Evolutionary conservation across 2,113 vertebrate species (phyloP).

Genomic region (Loxodonta africana): DNA sequence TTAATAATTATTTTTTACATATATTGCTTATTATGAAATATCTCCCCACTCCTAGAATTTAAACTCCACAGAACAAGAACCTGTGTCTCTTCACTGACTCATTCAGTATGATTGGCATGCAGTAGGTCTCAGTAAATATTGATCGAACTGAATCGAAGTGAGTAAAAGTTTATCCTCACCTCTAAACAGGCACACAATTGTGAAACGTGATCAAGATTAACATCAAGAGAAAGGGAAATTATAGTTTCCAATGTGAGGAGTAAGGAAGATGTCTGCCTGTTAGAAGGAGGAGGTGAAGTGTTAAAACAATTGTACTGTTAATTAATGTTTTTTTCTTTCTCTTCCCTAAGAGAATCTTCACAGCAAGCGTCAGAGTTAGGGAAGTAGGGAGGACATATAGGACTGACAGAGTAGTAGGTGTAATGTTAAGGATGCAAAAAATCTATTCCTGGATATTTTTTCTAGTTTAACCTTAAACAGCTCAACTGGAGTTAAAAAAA

Average conservation of each 20-base stretch:
- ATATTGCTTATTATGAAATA: not conserved
- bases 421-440: not conserved
- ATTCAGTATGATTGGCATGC: not conserved
- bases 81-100: not conserved
- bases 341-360: conserved; percentile 45
- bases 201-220: not conserved
- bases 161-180: not conserved
- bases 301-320: conserved; percentile 40
- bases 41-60: not conserved
- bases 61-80: not conserved
- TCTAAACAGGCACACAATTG: not conserved
- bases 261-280: not conserved
- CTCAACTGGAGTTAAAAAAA: not conserved
- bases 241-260: not conserved
- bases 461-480: not conserved
- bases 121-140: conserved; percentile 2
- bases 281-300: not conserved
- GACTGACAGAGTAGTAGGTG: not conserved
- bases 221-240: conserved; percentile 41
- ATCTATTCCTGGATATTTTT: not conserved
- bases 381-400: not conserved
- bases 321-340: not conserved
- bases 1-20: not conserved
- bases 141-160: not conserved
- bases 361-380: not conserved